phyloP scores from a whole-genome alignment of 2,797 vertebrate genomes.

The Melanotaenia boesemani region DNA sequence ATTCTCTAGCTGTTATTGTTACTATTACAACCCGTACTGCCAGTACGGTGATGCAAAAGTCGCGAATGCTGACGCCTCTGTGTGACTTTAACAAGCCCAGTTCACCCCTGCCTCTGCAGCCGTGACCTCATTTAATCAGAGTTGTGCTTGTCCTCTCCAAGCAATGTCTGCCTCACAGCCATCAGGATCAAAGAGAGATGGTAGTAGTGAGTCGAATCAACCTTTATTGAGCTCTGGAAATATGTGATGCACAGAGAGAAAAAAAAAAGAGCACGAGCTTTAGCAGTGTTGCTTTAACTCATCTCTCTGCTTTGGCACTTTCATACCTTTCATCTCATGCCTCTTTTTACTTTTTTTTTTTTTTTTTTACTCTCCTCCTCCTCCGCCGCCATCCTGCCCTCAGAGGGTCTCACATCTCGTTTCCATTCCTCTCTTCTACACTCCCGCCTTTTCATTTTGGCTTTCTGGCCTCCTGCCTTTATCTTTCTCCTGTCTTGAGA shows the following conservation, averaged over 20 bases:
- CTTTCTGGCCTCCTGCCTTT: slow-evolving; percentile 45
- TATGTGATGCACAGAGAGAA: slow-evolving; percentile 50
- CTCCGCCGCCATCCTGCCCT: slow-evolving; percentile 40
- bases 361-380: slow-evolving; percentile 31
- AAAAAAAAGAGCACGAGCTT: slow-evolving; percentile 34
- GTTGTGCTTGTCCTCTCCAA: slow-evolving; percentile 40
- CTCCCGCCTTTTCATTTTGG: slow-evolving; percentile 54
- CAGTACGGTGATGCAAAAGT: slow-evolving; percentile 39
- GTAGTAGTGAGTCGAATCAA: slow-evolving; percentile 71
- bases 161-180: slow-evolving; percentile 56
- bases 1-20: slow-evolving; percentile 21
- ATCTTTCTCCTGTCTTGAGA: slow-evolving; percentile 30
- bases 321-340: slow-evolving; percentile 66
- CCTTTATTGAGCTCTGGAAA: slow-evolving; percentile 65
- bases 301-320: slow-evolving; percentile 61
- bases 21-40: slow-evolving; percentile 17
- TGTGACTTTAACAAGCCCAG: slow-evolving; percentile 31
- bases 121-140: slow-evolving; percentile 74
- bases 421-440: slow-evolving; percentile 41
- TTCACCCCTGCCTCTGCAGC: slow-evolving; percentile 47
- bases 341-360: slow-evolving; percentile 44
- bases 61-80: slow-evolving; percentile 29
- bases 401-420: slow-evolving; percentile 41
- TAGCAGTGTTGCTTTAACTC: slow-evolving; percentile 67
- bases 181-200: slow-evolving; percentile 72